Percentiles rank a stretch among this genome's conserved stretches.
These are phyloP conservation scores for Drosophila bipectinata DNA, from an alignment of 1,140 invertebrate genomes.

Conservation along the genomic window DNA sequence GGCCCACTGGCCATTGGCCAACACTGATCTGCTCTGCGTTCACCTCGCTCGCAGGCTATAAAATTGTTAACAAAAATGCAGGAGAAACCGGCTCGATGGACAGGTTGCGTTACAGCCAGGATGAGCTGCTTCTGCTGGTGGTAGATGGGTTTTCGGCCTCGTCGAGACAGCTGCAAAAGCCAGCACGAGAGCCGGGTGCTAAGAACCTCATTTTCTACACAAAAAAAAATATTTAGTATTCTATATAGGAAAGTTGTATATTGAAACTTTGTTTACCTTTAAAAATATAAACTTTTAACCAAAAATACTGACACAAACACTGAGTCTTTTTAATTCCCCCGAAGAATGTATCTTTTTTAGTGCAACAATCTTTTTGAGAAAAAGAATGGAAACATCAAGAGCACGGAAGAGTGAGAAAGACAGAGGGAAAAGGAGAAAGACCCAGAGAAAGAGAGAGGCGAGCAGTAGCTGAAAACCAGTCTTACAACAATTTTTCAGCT, in stretches of 20 bases:
- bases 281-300: background rate
- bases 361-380: slow-evolving; percentile 27
- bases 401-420: slow-evolving; percentile 16
- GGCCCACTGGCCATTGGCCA: slow-evolving; percentile 2
- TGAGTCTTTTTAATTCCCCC: background rate
- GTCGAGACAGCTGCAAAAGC: slow-evolving; percentile 53
- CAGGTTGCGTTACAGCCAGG: slow-evolving; percentile 27
- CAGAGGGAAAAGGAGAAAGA: slow-evolving; percentile 17
- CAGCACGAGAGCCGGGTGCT: slow-evolving; percentile 24
- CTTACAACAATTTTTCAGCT: slow-evolving; percentile 77
- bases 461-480: slow-evolving; percentile 67
- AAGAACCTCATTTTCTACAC: slow-evolving; percentile 51
- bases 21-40: slow-evolving; percentile 15
- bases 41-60: background rate
- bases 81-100: slow-evolving; percentile 36
- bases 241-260: too few species aligned
- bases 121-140: slow-evolving; percentile 18
- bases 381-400: slow-evolving; percentile 45
- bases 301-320: background rate
- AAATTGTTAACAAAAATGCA: background rate
- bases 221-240: background rate
- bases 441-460: slow-evolving; percentile 14
- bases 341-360: slow-evolving; percentile 4
- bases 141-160: slow-evolving; percentile 27
- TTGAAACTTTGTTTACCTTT: background rate